Evolutionary conservation across 2,113 vertebrate species (phyloP), one percentile per base, ranked within the genome.

Genomic region (Percopsis transmontana): DNA sequence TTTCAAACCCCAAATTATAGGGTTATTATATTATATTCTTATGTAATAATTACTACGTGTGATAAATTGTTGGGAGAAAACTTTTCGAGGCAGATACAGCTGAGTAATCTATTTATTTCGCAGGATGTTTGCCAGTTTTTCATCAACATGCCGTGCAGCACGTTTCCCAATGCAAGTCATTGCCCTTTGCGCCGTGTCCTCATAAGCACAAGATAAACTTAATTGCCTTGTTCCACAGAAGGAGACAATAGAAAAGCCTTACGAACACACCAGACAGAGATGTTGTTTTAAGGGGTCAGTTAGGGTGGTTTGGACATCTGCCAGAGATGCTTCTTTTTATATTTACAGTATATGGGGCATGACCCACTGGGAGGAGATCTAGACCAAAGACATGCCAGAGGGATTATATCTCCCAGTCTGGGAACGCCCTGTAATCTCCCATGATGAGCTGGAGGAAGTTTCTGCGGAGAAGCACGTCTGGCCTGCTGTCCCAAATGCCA

Each of bases 1-100:
- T 66, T 58, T 60, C 53, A 18, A 61, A 86, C 73, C 72, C 70
- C 50, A 81, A 90, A 85, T 90, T 79, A 86, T 68, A 83, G 74
- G 42, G 52, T 58, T 6, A 63, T 58, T 65, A 47, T 33, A 33
- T 33, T 33, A 33, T 6, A 20, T 39, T 16, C 62, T 77, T 68
- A 77, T 51, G 64, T 76, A 84, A 84, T 75, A 75, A 76, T 77
- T 57, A 66, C 70, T 41, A 45, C 74, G 65, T 65, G 64, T 71
- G 66, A 77, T 65, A 64, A 72, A 76, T 20, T 50, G 57, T 63
- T 66, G 66, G 63, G 20, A 62, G 69, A 40, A 78, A 74, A n/a
- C 56, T 23, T 41, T 69, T 55, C 12, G 21, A 20, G 73, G 64
- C 62, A 70, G 57, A 72, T 78, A 66, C 63, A 78, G 62, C 18